Conservation (phyloP, 2,113 vertebrate species). For the Octodon degus region DNA sequence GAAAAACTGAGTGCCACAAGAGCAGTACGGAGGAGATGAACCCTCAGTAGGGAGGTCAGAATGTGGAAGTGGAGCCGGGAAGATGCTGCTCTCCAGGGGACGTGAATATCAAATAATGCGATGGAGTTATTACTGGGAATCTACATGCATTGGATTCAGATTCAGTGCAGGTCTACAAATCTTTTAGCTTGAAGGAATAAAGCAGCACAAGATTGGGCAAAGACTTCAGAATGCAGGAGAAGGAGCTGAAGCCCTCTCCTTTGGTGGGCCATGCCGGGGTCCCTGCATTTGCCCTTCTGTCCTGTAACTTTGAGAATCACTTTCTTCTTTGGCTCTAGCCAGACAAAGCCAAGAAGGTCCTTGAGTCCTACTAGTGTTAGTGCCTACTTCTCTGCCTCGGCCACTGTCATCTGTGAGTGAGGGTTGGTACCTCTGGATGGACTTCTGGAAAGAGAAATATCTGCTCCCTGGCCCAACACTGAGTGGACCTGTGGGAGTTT, state of each 20-base stretch:
- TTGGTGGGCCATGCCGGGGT: too few relatives aligned
- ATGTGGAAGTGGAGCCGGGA: not conserved
- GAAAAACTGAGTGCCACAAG: not conserved
- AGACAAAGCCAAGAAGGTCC: conserved; percentile 1
- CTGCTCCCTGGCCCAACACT: not conserved
- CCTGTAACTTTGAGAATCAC: not conserved
- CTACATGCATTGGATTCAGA: not conserved
- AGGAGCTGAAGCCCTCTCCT: not conserved
- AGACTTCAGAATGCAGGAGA: not conserved
- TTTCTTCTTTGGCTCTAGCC: conserved; percentile 16
- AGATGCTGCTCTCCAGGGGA: not conserved
- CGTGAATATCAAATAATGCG: not conserved
- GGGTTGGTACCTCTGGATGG: not conserved
- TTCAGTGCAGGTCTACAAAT: not conserved
- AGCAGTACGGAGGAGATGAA: not conserved
- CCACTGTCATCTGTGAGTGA: not conserved
- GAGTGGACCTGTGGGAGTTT: not conserved
- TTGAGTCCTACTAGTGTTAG: not conserved
- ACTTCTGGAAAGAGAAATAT: not conserved
- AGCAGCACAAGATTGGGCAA: not conserved
- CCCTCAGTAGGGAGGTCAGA: not conserved
- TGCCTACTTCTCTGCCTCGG: not conserved
- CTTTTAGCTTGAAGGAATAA: not conserved
- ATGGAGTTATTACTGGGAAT: not conserved
- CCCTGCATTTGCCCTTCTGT: not conserved